Evolutionary conservation across 2,888 invertebrate species (phyloP).

Genomic region (Caenorhabditis angaria): DNA sequence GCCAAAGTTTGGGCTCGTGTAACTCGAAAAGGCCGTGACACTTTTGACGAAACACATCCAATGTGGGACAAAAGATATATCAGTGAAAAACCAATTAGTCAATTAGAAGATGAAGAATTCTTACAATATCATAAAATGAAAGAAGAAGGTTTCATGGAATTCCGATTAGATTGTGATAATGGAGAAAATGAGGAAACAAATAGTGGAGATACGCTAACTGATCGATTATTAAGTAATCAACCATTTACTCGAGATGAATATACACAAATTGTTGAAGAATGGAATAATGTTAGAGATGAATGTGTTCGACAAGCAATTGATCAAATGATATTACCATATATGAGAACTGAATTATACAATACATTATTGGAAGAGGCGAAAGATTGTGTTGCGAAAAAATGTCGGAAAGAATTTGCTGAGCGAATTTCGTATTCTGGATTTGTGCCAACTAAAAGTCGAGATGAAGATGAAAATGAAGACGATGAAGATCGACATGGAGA

Average conservation of each 20-base stretch:
- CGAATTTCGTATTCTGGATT: constrained; percentile 42
- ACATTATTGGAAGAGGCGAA: constrained; percentile 86
- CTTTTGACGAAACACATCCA: constrained; percentile 92
- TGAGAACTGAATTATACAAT: constrained; percentile 85
- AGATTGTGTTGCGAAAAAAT: constrained; percentile 72
- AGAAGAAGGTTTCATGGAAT: constrained; percentile 32
- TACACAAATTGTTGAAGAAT: constrained; percentile 77
- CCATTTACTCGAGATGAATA: constrained; percentile 57
- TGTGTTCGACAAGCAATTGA: constrained; percentile 84
- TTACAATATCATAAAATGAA: constrained; percentile 78
- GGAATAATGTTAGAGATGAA: constrained; percentile 89
- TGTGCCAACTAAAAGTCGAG: constrained; percentile 34
- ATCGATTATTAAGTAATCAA: constrained; percentile 26
- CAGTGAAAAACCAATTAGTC: constrained; percentile 89
- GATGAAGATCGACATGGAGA: constrained; percentile 72
- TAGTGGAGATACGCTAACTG: constrained; percentile 20
- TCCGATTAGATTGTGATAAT: constrained; percentile 34
- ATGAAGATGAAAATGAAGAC: constrained; percentile 66
- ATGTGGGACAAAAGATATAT: constrained; percentile 79
- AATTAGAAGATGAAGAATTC: constrained; percentile 88
- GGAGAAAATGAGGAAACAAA: constrained; percentile 6
- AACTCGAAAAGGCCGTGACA: constrained; percentile 89
- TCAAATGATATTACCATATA: constrained; percentile 87
- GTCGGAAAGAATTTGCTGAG: constrained; percentile 27
- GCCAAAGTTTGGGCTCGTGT: constrained; percentile 85